phyloP scores from a whole-genome alignment of 2,888 invertebrate genomes.

The Eupithecia inturbata region DNA sequence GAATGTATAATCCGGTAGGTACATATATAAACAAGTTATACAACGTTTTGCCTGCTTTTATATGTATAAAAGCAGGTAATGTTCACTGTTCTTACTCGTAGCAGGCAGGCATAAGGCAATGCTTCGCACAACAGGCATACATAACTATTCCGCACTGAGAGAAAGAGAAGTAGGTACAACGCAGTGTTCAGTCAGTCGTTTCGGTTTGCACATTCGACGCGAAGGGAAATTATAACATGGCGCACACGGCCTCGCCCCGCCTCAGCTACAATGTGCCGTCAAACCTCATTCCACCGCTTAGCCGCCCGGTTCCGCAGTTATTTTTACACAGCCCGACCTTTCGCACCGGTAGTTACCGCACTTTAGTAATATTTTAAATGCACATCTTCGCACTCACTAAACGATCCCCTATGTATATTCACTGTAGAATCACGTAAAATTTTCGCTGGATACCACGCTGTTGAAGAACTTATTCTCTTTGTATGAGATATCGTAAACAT shows the following conservation, averaged over 20 bases:
- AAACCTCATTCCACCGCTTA: slow-evolving; percentile 83
- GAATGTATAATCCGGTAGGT: background rate
- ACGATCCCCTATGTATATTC: slow-evolving; percentile 51
- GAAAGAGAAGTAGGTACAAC: slow-evolving; percentile 77
- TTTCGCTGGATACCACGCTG: slow-evolving; percentile 33
- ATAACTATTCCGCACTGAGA: slow-evolving; percentile 68
- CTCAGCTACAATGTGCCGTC: slow-evolving; percentile 83
- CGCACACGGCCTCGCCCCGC: slow-evolving; percentile 83
- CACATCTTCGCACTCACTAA: slow-evolving; percentile 74
- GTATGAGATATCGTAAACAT: slow-evolving; percentile 49
- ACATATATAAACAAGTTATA: background rate
- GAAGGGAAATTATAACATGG: slow-evolving; percentile 83
- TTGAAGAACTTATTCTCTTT: slow-evolving; percentile 29
- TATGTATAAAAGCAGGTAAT: too few species aligned
- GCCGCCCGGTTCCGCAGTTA: slow-evolving; percentile 84
- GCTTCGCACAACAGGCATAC: slow-evolving; percentile 60
- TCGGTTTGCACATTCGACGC: slow-evolving; percentile 80
- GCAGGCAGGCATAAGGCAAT: slow-evolving; percentile 31
- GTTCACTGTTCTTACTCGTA: slow-evolving; percentile 5
- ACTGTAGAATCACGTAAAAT: slow-evolving; percentile 55
- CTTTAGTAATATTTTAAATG: slow-evolving; percentile 70
- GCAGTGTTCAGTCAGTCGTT: slow-evolving; percentile 69
- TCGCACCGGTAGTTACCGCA: slow-evolving; percentile 83
- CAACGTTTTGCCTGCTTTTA: background rate
- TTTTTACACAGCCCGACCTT: slow-evolving; percentile 84